These are phyloP conservation scores for Eriocheir sinensis DNA, from an alignment of 1,140 invertebrate genomes.

Conservation along the genomic window DNA sequence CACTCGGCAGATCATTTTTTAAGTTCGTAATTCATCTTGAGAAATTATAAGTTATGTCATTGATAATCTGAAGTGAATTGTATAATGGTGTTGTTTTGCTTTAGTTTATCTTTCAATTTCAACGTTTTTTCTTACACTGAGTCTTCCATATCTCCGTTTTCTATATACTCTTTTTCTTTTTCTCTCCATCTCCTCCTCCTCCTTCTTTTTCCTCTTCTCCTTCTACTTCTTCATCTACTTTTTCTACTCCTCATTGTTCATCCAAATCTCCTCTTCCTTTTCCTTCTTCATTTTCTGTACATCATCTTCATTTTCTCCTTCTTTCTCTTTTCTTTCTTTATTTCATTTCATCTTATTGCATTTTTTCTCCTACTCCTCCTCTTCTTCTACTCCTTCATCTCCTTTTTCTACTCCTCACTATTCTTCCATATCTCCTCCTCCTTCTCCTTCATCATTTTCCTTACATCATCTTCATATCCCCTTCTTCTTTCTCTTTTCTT, in stretches of 20 bases:
- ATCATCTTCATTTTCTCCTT: background rate
- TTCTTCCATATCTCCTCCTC: background rate
- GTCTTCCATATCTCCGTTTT: no score
- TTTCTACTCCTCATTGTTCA: background rate
- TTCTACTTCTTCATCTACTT: background rate
- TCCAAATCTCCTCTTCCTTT: background rate
- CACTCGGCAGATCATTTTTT: background rate
- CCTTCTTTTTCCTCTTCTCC: background rate
- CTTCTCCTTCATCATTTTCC: background rate
- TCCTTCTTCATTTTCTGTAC: background rate
- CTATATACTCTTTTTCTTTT: no score
- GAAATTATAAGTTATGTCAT: no score
- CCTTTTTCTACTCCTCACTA: background rate
- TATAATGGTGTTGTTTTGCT: no score
- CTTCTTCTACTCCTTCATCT: background rate
- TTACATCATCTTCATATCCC: background rate
- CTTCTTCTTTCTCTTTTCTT: background rate
- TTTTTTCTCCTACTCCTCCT: background rate
- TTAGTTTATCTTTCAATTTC: no score
- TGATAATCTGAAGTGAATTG: no score
- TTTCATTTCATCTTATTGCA: background rate
- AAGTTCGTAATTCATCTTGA: background rate
- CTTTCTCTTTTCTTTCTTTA: no score
- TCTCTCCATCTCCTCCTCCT: background rate
- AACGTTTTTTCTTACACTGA: no score